Evolutionary conservation across 2,888 invertebrate genomes (phyloP).

Genomic region (Netelia fuscicornis): DNA sequence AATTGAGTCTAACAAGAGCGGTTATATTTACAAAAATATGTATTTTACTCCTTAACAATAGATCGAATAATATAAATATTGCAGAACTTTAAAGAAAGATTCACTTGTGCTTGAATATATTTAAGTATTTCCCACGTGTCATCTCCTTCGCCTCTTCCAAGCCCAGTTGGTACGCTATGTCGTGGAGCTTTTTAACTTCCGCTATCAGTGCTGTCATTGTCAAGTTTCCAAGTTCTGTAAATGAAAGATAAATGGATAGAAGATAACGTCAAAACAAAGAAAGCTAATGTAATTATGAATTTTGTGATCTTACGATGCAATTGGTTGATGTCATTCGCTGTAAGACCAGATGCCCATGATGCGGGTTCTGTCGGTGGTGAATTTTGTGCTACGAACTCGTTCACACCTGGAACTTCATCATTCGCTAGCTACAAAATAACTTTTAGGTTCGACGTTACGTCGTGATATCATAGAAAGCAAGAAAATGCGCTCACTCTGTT

Average conservation of each 20-base stretch:
- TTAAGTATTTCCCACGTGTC: conserved; percentile 97
- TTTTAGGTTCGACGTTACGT: conserved; percentile 45
- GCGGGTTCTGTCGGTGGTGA: conserved; percentile 87
- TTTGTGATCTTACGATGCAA: conserved; percentile 88
- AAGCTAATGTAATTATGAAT: conserved; percentile 4
- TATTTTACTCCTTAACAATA: conserved; percentile 50
- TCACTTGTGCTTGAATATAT: conserved; percentile 89
- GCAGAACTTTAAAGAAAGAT: conserved; percentile 15
- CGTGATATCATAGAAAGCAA: not conserved
- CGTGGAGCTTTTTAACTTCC: conserved; percentile 97
- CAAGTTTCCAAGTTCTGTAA: conserved; percentile 89
- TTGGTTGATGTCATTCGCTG: conserved; percentile 90
- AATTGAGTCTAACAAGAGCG: conserved; percentile 83
- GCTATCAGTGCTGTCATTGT: conserved; percentile 94
- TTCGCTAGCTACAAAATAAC: conserved; percentile 73
- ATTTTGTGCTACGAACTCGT: conserved; percentile 92
- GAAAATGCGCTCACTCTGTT: conserved; percentile 91
- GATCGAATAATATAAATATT: conserved; percentile 52
- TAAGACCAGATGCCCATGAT: conserved; percentile 90
- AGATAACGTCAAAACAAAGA: conserved; percentile 25
- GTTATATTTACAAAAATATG: conserved; percentile 64
- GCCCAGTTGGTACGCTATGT: conserved; percentile 97
- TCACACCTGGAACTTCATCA: conserved; percentile 93
- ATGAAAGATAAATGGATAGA: conserved; percentile 3
- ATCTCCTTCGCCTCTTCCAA: conserved; percentile 98